phyloP scores from a whole-genome alignment of 2,113 vertebrate genomes.

The Leptocoma aspasia region DNA sequence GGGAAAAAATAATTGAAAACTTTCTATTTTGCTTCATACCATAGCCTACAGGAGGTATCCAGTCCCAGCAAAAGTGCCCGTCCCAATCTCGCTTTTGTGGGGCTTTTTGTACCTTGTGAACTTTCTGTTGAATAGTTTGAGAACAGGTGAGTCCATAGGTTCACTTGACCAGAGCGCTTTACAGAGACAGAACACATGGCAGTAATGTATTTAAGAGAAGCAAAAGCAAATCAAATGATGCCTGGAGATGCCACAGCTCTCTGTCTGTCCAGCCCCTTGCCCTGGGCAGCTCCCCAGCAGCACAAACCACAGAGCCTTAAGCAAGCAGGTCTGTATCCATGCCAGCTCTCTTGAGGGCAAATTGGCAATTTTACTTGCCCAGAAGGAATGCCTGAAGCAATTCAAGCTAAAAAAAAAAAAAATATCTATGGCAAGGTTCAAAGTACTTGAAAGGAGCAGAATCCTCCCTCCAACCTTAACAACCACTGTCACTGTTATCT shows the following conservation, averaged over 20 bases:
- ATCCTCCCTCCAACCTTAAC: not conserved
- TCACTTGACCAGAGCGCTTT: not conserved
- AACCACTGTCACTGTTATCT: not conserved
- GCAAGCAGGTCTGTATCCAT: not conserved
- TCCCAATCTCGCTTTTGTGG: too few relatives aligned
- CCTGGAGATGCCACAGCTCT: not conserved
- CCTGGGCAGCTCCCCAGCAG: not conserved
- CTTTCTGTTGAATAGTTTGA: not conserved
- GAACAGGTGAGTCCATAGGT: not conserved
- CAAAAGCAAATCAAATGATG: not conserved
- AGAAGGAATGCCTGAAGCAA: not conserved
- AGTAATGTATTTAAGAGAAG: not conserved
- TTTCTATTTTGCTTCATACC: not conserved
- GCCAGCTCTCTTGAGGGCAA: not conserved
- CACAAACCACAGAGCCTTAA: not conserved
- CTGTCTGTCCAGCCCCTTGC: not conserved
- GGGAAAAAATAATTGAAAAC: not conserved
- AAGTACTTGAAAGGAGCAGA: not conserved
- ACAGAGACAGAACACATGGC: not conserved
- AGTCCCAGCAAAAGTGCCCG: not conserved
- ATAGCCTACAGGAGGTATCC: not conserved
- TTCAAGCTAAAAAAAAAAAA: not conserved
- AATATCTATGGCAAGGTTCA: not conserved
- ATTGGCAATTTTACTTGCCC: not conserved
- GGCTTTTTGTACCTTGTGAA: accelerated